Evolutionary conservation across 1,140 invertebrate genomes (phyloP).

Genomic region (Pteromalus puparum): DNA sequence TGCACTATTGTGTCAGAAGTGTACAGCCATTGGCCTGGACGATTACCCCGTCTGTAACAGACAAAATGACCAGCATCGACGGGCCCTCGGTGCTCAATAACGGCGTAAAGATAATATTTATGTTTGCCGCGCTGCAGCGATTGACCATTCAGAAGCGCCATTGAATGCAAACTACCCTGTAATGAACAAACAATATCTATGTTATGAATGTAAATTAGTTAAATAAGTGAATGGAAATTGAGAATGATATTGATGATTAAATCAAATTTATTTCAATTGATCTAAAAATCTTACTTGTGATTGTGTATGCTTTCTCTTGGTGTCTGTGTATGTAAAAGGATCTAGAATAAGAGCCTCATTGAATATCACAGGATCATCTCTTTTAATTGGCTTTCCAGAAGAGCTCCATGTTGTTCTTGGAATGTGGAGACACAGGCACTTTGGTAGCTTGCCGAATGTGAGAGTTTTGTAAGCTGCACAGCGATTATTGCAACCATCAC

Average conservation of each 20-base stretch:
- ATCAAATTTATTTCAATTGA: background rate
- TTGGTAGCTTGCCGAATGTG: constrained; percentile 91
- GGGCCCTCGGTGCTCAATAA: constrained; percentile 92
- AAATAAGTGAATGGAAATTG: background rate
- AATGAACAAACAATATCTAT: constrained; percentile 17
- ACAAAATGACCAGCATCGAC: constrained; percentile 93
- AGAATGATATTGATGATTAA: background rate
- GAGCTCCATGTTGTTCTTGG: constrained; percentile 89
- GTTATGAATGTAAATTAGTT: background rate
- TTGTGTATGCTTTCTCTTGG: constrained; percentile 64
- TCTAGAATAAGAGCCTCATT: constrained; percentile 88
- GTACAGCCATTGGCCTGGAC: constrained; percentile 68
- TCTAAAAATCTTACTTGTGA: constrained; percentile 58
- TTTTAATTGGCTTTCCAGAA: constrained; percentile 85
- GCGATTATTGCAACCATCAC: constrained; percentile 82
- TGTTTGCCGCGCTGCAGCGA: constrained; percentile 65
- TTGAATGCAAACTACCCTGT: constrained; percentile 62
- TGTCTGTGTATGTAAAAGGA: constrained; percentile 83
- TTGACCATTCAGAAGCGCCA: constrained; percentile 56
- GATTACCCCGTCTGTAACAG: constrained; percentile 86
- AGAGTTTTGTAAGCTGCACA: constrained; percentile 82
- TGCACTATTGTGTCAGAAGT: constrained; percentile 72
- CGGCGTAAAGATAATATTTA: constrained; percentile 85
- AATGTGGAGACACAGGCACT: constrained; percentile 91
- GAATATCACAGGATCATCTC: constrained; percentile 90